phyloP scores from a whole-genome alignment of 2,888 invertebrate genomes.

The Epirrhoe alternata region DNA sequence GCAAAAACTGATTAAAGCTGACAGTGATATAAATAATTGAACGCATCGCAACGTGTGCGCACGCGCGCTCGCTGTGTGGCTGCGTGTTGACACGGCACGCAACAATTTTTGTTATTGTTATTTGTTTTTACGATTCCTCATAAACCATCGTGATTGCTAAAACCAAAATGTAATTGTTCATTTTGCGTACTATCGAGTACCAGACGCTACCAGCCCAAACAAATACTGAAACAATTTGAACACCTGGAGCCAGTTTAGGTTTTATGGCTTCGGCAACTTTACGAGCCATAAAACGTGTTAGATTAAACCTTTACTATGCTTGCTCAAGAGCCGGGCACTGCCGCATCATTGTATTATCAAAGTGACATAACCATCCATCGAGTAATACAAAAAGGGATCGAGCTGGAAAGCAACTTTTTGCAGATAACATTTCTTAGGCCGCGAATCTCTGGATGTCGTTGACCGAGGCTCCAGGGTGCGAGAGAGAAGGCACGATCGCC shows the following conservation, averaged over 20 bases:
- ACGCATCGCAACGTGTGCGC: slow-evolving; percentile 44
- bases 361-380: slow-evolving; percentile 49
- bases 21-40: slow-evolving; percentile 40
- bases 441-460: slow-evolving; percentile 75
- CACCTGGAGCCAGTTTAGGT: slow-evolving; percentile 16
- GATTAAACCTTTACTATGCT: slow-evolving; percentile 21
- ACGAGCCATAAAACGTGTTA: slow-evolving; percentile 15
- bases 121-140: slow-evolving; percentile 46
- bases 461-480: slow-evolving; percentile 76
- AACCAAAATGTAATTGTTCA: neutral
- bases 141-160: slow-evolving; percentile 21
- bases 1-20: slow-evolving; percentile 42
- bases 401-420: slow-evolving; percentile 48
- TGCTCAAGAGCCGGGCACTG: slow-evolving; percentile 17
- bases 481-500: slow-evolving; percentile 69
- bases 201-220: slow-evolving; percentile 2
- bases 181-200: slow-evolving; percentile 4
- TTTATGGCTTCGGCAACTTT: slow-evolving; percentile 17
- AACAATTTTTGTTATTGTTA: slow-evolving; percentile 53
- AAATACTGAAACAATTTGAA: slow-evolving; percentile 12
- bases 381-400: slow-evolving; percentile 44
- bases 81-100: slow-evolving; percentile 60
- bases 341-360: slow-evolving; percentile 38
- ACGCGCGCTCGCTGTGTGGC: slow-evolving; percentile 52
- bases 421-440: slow-evolving; percentile 52